Base-by-base conservation (phyloP, 2,113 vertebrate genomes). In the Albula goreensis region DNA sequence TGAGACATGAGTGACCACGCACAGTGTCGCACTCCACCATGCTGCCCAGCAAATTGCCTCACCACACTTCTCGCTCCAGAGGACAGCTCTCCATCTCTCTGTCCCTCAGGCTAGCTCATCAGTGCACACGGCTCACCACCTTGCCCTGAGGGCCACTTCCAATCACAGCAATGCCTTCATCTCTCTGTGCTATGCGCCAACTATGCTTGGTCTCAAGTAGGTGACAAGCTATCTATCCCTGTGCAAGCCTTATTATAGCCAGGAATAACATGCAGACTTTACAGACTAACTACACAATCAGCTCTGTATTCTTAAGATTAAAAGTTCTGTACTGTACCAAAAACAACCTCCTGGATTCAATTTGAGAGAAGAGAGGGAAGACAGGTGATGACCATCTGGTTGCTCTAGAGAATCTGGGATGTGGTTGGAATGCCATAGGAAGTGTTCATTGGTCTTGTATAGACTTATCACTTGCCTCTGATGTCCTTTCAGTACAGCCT, bases 111-210 rank as follows among this genome's bases (percentile, higher is more conserved):
- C 70, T 8, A 31, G n/a, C 70, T 74, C 70, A 74, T n/a, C 70
- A 8, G n/a, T 25, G 22, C 22, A 31, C 25, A 8, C 70, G 8
- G 22, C 31, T 74, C 7, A 74, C 70, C 70, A 8, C 70, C n/a
- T n/a, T 8, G 63, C 63, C 22, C 63, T 22, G 63, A 3, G 63
- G 22, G 63, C 63, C 12, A 5, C 63, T 4, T 74, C n/a, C 70
- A 74, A 74, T 74, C 70, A 74, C 70, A 31, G n/a, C n/a, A 8
- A 74, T 74, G 70, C 70, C 70, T 74, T 74, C 70, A 74, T 74
- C 70, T 31, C 70, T 25, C 70, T 31, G 25, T n/a, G 1, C 4
- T 11, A 74, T n/a, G 9, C n/a, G n/a, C 70, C n/a, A 74, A 74
- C 70, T 74, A 10, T 8, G 8, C 70, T 74, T 3, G n/a, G 70